These are phyloP conservation scores for Lasioglossum leucozonium DNA, from an alignment of 2,888 invertebrate species.

Conservation along the genomic window DNA sequence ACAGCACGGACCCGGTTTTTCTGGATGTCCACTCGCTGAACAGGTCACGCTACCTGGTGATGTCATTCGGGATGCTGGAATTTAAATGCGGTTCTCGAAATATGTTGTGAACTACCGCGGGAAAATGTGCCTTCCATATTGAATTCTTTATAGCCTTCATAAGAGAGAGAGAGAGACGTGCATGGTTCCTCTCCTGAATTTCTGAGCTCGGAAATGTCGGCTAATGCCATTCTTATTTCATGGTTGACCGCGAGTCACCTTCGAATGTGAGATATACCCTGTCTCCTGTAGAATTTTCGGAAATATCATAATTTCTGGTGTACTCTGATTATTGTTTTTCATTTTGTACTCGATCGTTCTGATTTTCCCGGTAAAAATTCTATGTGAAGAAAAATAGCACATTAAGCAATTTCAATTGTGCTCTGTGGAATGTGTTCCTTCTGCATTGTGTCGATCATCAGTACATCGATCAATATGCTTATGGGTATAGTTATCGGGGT, in stretches of 20 bases:
- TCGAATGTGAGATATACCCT: not conserved
- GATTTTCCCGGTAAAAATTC: not conserved
- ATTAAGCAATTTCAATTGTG: too few relatives aligned
- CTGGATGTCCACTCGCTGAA: too few relatives aligned
- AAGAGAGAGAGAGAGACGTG: not conserved
- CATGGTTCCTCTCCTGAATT: not conserved
- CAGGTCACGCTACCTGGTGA: too few relatives aligned
- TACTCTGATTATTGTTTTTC: not conserved
- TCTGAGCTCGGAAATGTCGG: not conserved
- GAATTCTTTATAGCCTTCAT: not conserved
- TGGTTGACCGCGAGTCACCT: not conserved
- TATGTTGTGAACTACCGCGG: too few relatives aligned
- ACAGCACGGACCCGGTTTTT: too few relatives aligned
- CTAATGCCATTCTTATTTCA: not conserved
- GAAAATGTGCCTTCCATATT: not conserved
- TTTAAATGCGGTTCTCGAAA: too few relatives aligned
- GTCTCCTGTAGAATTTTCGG: not conserved
- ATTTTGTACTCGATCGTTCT: not conserved
- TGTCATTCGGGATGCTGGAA: too few relatives aligned
- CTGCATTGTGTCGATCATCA: too few relatives aligned
- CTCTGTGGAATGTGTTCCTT: not conserved
- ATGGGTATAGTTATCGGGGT: not conserved
- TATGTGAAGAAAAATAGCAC: not conserved
- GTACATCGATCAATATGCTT: too few relatives aligned
- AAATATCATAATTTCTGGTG: not conserved